Percentiles rank a stretch among this genome's conserved stretches.
phyloP scores from a whole-genome alignment of 2,888 invertebrate species.

The Himalopsyche tibetana region DNA sequence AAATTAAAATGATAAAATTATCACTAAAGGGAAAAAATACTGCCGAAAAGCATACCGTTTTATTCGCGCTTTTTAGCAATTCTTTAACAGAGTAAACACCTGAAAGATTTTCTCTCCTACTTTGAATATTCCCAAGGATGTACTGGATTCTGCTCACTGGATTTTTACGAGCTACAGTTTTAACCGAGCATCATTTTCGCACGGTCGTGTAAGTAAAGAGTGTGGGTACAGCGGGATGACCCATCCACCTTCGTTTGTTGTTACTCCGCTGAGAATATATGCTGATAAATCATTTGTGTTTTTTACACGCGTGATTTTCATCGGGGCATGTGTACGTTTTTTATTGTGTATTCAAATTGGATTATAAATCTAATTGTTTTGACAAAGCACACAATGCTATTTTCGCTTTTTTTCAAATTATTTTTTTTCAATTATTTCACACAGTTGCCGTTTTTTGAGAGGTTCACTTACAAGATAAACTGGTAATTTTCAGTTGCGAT shows the following conservation, averaged over 20 bases:
- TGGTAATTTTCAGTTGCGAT: too few species aligned
- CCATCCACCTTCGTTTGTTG: neutral
- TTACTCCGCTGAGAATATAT: neutral
- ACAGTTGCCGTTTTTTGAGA: too few species aligned
- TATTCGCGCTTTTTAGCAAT: neutral
- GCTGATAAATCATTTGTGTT: neutral
- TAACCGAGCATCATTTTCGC: slow-evolving; percentile 8
- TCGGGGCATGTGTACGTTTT: neutral
- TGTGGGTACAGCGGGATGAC: neutral
- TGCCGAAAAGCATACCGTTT: neutral
- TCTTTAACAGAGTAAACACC: slow-evolving; percentile 3
- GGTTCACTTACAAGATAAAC: too few species aligned
- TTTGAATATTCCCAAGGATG: neutral
- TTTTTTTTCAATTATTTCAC: too few species aligned
- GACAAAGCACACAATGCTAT: neutral
- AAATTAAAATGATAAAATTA: too few species aligned
- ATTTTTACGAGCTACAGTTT: slow-evolving; percentile 29
- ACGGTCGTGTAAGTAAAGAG: neutral
- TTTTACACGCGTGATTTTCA: neutral
- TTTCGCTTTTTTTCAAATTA: neutral
- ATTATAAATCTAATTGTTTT: neutral
- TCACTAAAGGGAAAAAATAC: too few species aligned
- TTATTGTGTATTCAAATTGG: neutral
- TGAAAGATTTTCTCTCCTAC: neutral
- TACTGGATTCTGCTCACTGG: neutral